Base-by-base conservation (phyloP, 2,888 invertebrate genomes). In the Julus scanicus region DNA sequence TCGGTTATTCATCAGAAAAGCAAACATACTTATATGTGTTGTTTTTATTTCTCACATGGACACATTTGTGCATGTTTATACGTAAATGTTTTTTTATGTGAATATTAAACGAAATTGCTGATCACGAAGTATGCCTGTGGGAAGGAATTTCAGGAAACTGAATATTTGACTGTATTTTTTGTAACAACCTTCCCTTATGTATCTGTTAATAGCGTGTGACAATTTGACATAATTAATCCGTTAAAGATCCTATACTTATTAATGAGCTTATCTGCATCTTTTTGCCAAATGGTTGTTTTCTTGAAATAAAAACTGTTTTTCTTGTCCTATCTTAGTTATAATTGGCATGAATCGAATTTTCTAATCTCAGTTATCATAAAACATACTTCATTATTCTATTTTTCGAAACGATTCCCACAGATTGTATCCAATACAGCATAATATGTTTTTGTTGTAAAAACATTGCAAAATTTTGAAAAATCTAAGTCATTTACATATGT, bases 141-240 rank as follows among this genome's bases (percentile, higher is more conserved):
- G 29, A 71, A 71, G 71, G 29, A 20, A 2, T 71, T 71, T 71
- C 71, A 29, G 29, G 29, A 71, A 71, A 71, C 8, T 71, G 11
- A 71, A 17, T 29, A 71, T 71, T 71, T 71, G 1, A 29, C 29
- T 29, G 6, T 9, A 63, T n/a, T 63, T 63, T 71, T 71, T 71
- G 8, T n/a, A 29, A 29, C 1, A 71, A 29, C 6, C 6, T 48
- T 6, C 48, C 29, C 71, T 63, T 63, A 63, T 1, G n/a, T 63
- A 63, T 6, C 3, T 2, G 57, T 63, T 63, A 63, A 8, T 44
- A 44, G 5, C n/a, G 20, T 63, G 71, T 29, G 20, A 71, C 71
- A 71, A 71, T 71, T 71, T 71, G 71, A 71, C 29, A 29, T 71
- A 71, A 29, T 71, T 29, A 20, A 71, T 71, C 29, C 29, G 71